Percentiles rank a stretch among this genome's conserved stretches.
Conservation (phyloP, 2,113 vertebrate species). For the human region DNA sequence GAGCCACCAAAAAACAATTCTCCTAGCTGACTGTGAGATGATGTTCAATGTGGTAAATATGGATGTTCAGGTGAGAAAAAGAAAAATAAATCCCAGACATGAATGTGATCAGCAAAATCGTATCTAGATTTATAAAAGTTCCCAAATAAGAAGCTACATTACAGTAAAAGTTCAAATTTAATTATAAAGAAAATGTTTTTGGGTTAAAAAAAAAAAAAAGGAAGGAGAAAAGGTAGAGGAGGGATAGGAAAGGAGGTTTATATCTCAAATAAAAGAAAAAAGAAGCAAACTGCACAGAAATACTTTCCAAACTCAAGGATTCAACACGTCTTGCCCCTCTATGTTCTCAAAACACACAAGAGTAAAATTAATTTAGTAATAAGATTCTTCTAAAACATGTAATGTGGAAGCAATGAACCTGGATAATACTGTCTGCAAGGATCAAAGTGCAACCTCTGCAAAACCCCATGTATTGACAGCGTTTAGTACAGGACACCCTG, state of each 20-base stretch:
- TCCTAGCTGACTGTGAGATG: background rate
- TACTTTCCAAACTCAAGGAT: background rate
- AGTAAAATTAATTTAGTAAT: conserved; percentile 26
- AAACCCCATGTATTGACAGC: background rate
- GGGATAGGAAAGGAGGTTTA: background rate
- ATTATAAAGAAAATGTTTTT: background rate
- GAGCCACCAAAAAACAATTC: background rate
- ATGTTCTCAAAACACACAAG: background rate
- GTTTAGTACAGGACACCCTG: background rate
- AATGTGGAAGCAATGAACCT: background rate
- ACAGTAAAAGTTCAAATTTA: conserved; percentile 17
- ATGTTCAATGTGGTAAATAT: background rate
- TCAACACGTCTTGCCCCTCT: background rate
- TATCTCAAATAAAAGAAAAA: background rate
- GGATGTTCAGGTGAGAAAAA: background rate
- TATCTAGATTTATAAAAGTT: conserved; percentile 2
- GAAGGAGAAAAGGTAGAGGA: background rate
- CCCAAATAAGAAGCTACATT: background rate
- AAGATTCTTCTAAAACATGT: background rate
- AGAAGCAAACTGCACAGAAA: background rate
- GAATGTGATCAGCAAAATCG: conserved; percentile 24
- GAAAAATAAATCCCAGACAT: background rate
- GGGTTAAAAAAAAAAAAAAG: background rate
- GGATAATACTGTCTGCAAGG: background rate
- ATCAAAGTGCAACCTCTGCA: background rate